Evolutionary conservation across 1,140 invertebrate genomes (phyloP).

Genomic region (honey bee (Apis mellifera)): Amel_HAv3.1 CM009941.2:8764501-8765000

Average conservation of each 20-base stretch:
- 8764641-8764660: too few species aligned
- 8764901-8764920: neutral
- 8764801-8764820: constrained; percentile 8
- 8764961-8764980: constrained; percentile 6
- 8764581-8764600: too few species aligned
- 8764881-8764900: neutral
- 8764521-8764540: too few species aligned
- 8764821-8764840: neutral
- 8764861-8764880: neutral
- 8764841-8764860: neutral
- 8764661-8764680: too few species aligned
- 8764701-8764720: neutral
- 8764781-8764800: constrained; percentile 4
- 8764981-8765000: constrained; percentile 20
- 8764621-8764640: too few species aligned
- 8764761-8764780: neutral
- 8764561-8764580: too few species aligned
- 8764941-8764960: neutral
- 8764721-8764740: neutral
- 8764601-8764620: too few species aligned
- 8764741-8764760: neutral
- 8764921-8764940: neutral
- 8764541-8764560: too few species aligned
- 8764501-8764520: too few species aligned
- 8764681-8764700: too few species aligned